Evolutionary conservation across 2,113 vertebrate genomes (phyloP).

Genomic region (Solea senegalensis): DNA sequence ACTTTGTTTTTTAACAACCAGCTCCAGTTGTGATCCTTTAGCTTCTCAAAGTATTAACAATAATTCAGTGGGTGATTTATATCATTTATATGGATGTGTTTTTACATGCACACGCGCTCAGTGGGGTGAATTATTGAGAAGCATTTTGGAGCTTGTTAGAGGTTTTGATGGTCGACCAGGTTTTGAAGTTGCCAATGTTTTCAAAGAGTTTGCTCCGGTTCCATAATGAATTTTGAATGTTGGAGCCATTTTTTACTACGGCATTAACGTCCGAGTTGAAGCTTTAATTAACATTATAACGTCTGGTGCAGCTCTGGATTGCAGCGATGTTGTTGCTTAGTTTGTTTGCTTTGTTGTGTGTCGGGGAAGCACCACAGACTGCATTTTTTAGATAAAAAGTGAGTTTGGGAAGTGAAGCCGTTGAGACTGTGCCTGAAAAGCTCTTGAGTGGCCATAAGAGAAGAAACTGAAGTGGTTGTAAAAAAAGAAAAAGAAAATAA

Average conservation of each 20-base stretch:
- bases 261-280: conserved; percentile 4
- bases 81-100: background rate
- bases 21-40: conserved; percentile 8
- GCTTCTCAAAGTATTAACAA: background rate
- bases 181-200: conserved; percentile 2
- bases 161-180: background rate
- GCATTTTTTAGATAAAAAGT: no score
- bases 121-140: background rate
- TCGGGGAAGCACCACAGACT: no score
- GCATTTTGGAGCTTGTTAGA: conserved; percentile 7
- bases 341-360: background rate
- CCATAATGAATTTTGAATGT: conserved; percentile 1
- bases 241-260: conserved; percentile 9
- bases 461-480: no score
- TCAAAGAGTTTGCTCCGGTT: background rate
- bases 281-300: background rate
- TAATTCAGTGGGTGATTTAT: background rate
- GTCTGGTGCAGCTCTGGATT: conserved; percentile 1
- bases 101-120: background rate
- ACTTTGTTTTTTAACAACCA: background rate
- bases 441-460: no score
- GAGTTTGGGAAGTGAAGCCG: no score
- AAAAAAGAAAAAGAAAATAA: no score
- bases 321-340: conserved; percentile 4
- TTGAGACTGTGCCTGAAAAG: no score